Base-by-base conservation (phyloP, 2,888 invertebrate species). In the Epistrophe eligans region DNA sequence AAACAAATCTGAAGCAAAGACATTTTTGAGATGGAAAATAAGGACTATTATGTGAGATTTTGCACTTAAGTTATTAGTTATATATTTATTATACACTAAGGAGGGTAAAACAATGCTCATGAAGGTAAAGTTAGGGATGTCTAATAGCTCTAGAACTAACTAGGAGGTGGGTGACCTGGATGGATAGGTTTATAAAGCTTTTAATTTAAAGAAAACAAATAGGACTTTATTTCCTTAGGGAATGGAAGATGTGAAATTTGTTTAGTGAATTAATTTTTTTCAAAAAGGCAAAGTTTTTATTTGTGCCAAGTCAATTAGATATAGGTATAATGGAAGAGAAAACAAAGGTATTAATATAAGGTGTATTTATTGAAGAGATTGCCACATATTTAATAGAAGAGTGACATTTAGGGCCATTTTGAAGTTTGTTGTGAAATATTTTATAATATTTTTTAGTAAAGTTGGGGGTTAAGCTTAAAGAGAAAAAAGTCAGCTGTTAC, bases 31-130 rank as follows among this genome's bases (percentile, higher is more conserved):
- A 71, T 70, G 74, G 74, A 32, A 35, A 71, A 43, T 58, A 66
- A 71, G 76, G 58, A 17, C 79, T 50, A 76, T 84, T 80, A 84
- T 76, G 64, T 52, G 66, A 80, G 84, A 80, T 76, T 84, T 76
- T 76, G 84, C 84, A 84, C 84, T 84, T 84, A 84, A 72, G 66
- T 77, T 72, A 77, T 80, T 80, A 84, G 60, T 19, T 55, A 55
- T 24, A 24, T n/a, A n/a, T n/a, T n/a, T n/a, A n/a, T n/a, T n/a
- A n/a, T 55, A 55, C n/a, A 40, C 52, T 38, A 17, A 24, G 55
- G 70, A 70, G 70, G 70, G 40, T 70, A 24, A 15, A 38, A 70
- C 52, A 70, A 28, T 24, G 45, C 10, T 28, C 2, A 7, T 40
- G 13, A 43, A 43, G 28, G 43, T 9, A 40, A 17, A 9, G 28